These are phyloP conservation scores for Schizopygopsis malacanthus DNA, from an alignment of 2,797 vertebrate genomes.

Conservation along the genomic window DNA sequence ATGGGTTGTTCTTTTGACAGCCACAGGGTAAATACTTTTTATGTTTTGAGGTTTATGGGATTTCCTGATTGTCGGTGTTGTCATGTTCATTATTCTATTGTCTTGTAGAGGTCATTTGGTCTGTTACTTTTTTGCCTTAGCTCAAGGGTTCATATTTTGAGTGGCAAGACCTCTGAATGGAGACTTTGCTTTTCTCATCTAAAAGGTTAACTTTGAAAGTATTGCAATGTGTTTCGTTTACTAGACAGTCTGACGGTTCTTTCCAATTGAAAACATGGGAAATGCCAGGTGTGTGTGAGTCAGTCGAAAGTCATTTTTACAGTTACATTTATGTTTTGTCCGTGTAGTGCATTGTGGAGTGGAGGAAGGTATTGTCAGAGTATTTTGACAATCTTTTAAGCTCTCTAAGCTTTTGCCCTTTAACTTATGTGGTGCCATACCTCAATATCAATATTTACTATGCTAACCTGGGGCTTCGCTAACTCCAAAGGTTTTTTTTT, in stretches of 20 bases:
- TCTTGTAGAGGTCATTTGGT: constrained; percentile 20
- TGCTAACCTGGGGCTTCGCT: constrained; percentile 64
- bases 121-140: constrained; percentile 34
- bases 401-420: constrained; percentile 58
- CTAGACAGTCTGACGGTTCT: constrained; percentile 65
- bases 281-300: constrained; percentile 71
- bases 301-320: constrained; percentile 23
- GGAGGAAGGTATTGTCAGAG: constrained; percentile 60
- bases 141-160: constrained; percentile 14
- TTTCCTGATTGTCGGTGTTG: constrained; percentile 21
- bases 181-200: constrained; percentile 14
- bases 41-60: constrained; percentile 9
- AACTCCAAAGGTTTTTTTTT: constrained; percentile 64
- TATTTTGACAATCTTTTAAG: constrained; percentile 65
- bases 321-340: constrained; percentile 27
- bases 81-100: constrained; percentile 1
- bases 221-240: constrained; percentile 63
- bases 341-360: constrained; percentile 61
- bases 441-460: constrained; percentile 73
- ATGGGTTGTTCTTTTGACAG: background rate
- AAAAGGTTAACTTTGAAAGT: constrained; percentile 64
- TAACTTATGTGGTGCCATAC: constrained; percentile 77
- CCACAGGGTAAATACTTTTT: background rate
- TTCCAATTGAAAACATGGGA: constrained; percentile 57
- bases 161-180: background rate